Conservation (phyloP, 2,113 vertebrate genomes). For the western clawed frog (Xenopus tropicalis) region UCB_Xtro_10.0 CM004452.2:41814001-41814500, state of each 20-base stretch:
- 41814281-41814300: constrained; percentile 90
- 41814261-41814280: constrained; percentile 93
- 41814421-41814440: too few relatives aligned
- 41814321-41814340: constrained; percentile 90
- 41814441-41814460: too few relatives aligned
- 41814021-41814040: too few relatives aligned
- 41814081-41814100: constrained; percentile 73
- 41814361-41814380: too few relatives aligned
- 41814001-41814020: too few relatives aligned
- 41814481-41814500: too few relatives aligned
- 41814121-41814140: constrained; percentile 81
- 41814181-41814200: constrained; percentile 95
- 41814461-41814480: too few relatives aligned
- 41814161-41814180: constrained; percentile 88
- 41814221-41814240: constrained; percentile 69
- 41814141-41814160: constrained; percentile 89
- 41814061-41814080: too few relatives aligned
- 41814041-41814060: too few relatives aligned
- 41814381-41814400: too few relatives aligned
- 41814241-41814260: constrained; percentile 91
- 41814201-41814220: constrained; percentile 88
- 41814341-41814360: constrained; percentile 59
- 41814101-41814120: constrained; percentile 86
- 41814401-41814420: too few relatives aligned
- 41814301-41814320: constrained; percentile 79